Conservation (phyloP, 37 sponge, comb jelly and placozoan genomes). For the Aplysina aerophoba region DNA sequence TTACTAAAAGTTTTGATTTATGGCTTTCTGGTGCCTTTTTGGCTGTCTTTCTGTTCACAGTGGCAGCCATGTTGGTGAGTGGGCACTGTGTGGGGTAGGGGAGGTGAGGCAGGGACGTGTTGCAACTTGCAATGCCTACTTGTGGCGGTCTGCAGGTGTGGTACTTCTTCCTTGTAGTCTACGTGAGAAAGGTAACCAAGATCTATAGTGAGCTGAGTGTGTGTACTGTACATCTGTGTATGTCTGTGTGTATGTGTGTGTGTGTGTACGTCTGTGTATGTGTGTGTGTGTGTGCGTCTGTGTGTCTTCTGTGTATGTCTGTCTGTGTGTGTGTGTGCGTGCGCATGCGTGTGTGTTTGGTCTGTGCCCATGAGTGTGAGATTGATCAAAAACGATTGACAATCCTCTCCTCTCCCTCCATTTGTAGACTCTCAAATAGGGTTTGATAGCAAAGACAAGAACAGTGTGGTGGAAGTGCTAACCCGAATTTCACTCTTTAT, state of each 20-base stretch:
- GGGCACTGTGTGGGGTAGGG: not conserved
- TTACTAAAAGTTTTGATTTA: not conserved
- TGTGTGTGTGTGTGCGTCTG: no score
- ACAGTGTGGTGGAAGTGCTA: conserved; percentile 42
- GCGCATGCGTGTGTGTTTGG: no score
- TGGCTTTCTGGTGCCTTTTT: not conserved
- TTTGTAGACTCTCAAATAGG: not conserved
- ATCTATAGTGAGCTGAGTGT: not conserved
- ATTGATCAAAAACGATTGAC: no score
- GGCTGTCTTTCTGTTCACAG: not conserved
- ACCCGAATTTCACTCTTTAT: conserved; percentile 52
- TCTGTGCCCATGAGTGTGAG: no score
- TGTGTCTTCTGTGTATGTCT: no score
- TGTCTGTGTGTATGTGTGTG: no score
- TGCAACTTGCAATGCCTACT: not conserved
- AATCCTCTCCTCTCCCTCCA: not conserved
- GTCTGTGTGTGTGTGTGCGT: no score
- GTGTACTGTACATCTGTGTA: no score
- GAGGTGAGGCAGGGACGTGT: not conserved
- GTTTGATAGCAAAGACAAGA: not conserved
- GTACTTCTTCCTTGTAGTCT: not conserved
- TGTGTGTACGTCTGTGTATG: no score
- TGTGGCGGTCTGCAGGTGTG: not conserved
- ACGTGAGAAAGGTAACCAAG: not conserved
- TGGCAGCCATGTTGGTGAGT: conserved; percentile 3